Percentiles rank a stretch among this genome's conserved stretches.
phyloP scores from a whole-genome alignment of 2,888 invertebrate species.

The Drosophila meridiana region DNA sequence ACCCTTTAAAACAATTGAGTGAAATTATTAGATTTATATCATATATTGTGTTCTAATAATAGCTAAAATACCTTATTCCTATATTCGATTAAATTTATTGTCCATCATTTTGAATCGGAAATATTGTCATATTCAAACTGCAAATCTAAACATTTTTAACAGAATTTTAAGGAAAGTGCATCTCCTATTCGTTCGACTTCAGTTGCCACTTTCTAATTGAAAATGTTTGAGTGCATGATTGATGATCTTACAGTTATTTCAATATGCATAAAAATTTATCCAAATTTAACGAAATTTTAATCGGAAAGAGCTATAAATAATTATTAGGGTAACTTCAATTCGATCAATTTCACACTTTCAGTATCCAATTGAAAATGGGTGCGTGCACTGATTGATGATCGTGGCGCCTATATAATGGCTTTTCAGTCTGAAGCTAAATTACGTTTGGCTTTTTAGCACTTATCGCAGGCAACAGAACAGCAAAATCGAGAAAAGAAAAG shows the following conservation, averaged over 20 bases:
- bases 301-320: neutral
- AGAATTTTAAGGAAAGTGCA: neutral
- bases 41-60: too few species aligned
- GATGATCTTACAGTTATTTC: constrained; percentile 2
- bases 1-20: neutral
- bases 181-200: neutral
- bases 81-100: too few species aligned
- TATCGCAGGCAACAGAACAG: constrained; percentile 23
- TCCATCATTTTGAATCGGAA: too few species aligned
- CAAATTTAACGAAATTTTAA: neutral
- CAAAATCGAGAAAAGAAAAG: neutral
- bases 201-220: neutral
- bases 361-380: constrained; percentile 35
- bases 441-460: constrained; percentile 61
- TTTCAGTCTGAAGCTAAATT: constrained; percentile 42
- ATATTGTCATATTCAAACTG: neutral
- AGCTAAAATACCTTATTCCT: too few species aligned
- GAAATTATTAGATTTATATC: neutral
- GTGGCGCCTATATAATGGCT: constrained; percentile 57
- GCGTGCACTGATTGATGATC: constrained; percentile 59
- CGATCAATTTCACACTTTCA: neutral
- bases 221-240: neutral
- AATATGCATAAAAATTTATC: neutral
- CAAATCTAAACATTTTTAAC: neutral
- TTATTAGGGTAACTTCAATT: constrained; percentile 23